phyloP scores from a whole-genome alignment of 2,888 invertebrate species.

The Netelia melanura region DNA sequence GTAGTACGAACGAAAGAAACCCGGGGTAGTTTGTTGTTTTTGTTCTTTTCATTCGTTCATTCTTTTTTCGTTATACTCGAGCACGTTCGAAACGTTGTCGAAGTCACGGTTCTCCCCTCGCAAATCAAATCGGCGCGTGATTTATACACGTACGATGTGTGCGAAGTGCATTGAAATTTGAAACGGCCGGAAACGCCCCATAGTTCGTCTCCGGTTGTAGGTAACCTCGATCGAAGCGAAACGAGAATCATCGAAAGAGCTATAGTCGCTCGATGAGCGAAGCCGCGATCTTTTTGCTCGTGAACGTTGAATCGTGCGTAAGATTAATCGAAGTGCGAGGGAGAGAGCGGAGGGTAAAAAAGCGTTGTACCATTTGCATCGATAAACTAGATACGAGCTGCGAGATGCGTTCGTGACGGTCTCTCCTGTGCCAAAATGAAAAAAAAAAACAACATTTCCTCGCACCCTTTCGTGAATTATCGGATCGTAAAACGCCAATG shows the following conservation, averaged over 20 bases:
- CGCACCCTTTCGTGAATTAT: conserved; percentile 53
- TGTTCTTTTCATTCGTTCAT: neutral
- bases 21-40: neutral
- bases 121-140: conserved; percentile 74
- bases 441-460: conserved; percentile 38
- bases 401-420: neutral
- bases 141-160: neutral
- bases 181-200: conserved; percentile 72
- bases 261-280: neutral
- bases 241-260: neutral
- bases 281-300: neutral
- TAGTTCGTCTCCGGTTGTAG: conserved; percentile 69
- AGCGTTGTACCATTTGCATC: too few relatives aligned
- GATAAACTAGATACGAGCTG: too few relatives aligned
- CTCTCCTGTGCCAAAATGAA: conserved; percentile 24
- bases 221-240: conserved; percentile 42
- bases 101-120: conserved; percentile 60
- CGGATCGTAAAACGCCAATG: conserved; percentile 60
- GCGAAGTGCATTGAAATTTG: conserved; percentile 73
- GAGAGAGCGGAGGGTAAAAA: too few relatives aligned
- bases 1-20: neutral
- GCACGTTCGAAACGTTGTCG: neutral
- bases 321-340: too few relatives aligned
- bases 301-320: too few relatives aligned
- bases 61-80: neutral